A percentile compares a stretch with the other conserved stretches of the same genome.
Conservation (phyloP, 2,888 invertebrate genomes). For the Eupithecia vulgata region DNA sequence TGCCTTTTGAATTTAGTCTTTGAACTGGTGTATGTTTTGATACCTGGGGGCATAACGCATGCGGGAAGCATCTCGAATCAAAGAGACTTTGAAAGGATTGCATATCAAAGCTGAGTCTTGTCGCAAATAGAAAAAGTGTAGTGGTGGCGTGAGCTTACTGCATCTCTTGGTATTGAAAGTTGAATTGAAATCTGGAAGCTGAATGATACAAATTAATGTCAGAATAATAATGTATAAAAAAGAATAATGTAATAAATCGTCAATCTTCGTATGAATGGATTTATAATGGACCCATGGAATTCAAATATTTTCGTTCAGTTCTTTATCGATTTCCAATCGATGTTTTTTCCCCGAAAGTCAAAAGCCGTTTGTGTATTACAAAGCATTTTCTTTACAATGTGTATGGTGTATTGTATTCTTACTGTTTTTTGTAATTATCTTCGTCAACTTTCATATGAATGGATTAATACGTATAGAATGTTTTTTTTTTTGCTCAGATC, state of each 20-base stretch:
- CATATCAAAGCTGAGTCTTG: constrained; percentile 17
- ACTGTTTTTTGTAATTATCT: neutral
- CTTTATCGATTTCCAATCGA: no score
- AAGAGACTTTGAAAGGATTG: constrained; percentile 47
- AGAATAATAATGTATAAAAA: no score
- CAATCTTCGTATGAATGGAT: no score
- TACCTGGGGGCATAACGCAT: constrained; percentile 18
- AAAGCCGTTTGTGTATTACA: neutral
- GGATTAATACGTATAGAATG: neutral
- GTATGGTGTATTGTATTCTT: neutral
- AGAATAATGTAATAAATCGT: neutral
- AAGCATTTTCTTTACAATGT: neutral
- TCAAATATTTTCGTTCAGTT: no score
- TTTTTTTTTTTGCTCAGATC: no score
- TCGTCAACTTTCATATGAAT: no score
- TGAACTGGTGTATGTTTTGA: constrained; percentile 15
- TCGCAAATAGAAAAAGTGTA: constrained; percentile 9
- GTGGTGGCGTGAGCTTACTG: neutral
- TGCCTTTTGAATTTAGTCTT: constrained; percentile 31
- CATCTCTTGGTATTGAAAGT: neutral
- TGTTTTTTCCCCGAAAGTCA: neutral
- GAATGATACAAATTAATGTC: neutral
- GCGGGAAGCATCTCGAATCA: constrained; percentile 41
- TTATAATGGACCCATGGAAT: no score
- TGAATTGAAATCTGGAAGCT: neutral